Percentiles rank a stretch among this genome's conserved stretches.
Evolutionary conservation across 2,113 vertebrate genomes (phyloP).

Genomic region (Aegotheles bennettii): DNA sequence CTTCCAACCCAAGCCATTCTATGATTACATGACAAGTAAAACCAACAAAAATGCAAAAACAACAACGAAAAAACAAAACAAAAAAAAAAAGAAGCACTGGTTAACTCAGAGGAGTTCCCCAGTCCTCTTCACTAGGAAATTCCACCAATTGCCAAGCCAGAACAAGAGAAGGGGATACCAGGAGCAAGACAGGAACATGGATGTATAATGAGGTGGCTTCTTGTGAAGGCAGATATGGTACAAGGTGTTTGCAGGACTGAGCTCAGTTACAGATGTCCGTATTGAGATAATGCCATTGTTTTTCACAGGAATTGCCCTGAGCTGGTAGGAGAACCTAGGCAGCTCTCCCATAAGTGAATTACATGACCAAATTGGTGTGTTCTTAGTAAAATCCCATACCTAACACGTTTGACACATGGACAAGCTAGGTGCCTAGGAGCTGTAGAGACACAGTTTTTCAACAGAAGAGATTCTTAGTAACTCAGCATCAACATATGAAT

Average conservation of each 20-base stretch:
- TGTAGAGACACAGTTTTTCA: background rate
- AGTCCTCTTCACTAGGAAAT: background rate
- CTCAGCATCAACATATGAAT: background rate
- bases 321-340: background rate
- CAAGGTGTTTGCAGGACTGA: background rate
- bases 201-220: background rate
- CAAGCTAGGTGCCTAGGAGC: background rate
- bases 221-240: background rate
- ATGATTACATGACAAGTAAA: too few species aligned
- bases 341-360: background rate
- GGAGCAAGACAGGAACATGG: background rate
- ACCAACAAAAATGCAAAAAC: too few species aligned
- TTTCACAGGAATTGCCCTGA: background rate
- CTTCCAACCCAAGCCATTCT: too few species aligned
- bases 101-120: background rate
- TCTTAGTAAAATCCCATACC: background rate
- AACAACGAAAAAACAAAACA: background rate
- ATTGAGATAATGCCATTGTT: background rate
- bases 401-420: background rate
- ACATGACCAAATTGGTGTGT: background rate
- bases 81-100: background rate
- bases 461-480: background rate
- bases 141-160: background rate
- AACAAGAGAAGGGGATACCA: background rate
- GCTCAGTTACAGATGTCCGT: background rate